A percentile compares a stretch with the other conserved stretches of the same genome.
Conservation (phyloP, 2,797 vertebrate genomes). For the Poeciliopsis turneri region DNA sequence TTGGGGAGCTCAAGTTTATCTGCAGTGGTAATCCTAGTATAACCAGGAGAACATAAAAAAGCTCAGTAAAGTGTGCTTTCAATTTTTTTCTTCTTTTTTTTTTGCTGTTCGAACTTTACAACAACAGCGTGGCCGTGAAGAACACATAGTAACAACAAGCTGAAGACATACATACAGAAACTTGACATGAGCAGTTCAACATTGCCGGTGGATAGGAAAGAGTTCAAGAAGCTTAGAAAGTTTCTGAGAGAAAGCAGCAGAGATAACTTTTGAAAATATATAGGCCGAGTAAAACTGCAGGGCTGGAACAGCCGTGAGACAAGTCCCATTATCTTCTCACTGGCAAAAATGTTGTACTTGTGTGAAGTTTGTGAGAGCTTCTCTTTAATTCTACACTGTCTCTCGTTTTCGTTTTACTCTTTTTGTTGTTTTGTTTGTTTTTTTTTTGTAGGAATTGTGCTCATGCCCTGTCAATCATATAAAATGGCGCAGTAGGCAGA, state of each 20-base stretch:
- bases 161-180: constrained; percentile 65
- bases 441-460: constrained; percentile 76
- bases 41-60: constrained; percentile 35
- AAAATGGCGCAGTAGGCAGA: constrained; percentile 76
- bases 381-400: constrained; percentile 50
- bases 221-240: constrained; percentile 73
- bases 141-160: constrained; percentile 62
- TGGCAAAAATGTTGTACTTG: constrained; percentile 47
- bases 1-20: constrained; percentile 47
- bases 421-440: constrained; percentile 14
- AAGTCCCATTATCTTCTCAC: constrained; percentile 60
- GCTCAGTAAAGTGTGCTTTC: constrained; percentile 73
- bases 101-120: constrained; percentile 66
- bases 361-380: constrained; percentile 61
- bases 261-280: constrained; percentile 74
- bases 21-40: constrained; percentile 31
- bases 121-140: constrained; percentile 64
- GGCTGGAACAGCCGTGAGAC: constrained; percentile 61
- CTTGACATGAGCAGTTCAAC: constrained; percentile 59
- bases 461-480: constrained; percentile 80
- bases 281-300: constrained; percentile 63
- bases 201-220: constrained; percentile 64
- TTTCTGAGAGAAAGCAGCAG: constrained; percentile 71
- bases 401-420: constrained; percentile 48
- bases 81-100: constrained; percentile 51